A percentile compares a stretch with the other conserved stretches of the same genome.
These are phyloP conservation scores for Poeciliopsis gracilis DNA, from an alignment of 2,797 vertebrate species.

Conservation along the genomic window DNA sequence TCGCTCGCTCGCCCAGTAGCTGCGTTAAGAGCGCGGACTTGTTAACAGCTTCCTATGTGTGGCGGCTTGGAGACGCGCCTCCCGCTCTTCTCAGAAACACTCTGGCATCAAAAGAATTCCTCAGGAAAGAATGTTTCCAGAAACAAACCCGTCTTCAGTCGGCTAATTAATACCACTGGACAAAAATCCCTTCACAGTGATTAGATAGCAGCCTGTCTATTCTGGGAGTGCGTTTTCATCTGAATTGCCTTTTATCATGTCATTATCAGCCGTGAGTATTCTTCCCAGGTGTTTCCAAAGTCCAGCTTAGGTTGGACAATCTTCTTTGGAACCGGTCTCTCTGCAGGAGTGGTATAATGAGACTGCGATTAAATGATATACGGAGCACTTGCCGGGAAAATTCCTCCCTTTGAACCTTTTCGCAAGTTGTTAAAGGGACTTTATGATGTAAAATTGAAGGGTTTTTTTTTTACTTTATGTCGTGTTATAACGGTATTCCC, in stretches of 20 bases:
- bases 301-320: constrained; percentile 18
- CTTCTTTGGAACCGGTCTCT: constrained; percentile 11
- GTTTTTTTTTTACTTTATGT: too few species aligned
- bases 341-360: neutral
- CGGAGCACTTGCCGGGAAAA: neutral
- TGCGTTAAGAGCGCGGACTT: neutral
- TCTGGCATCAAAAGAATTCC: neutral
- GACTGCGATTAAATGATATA: neutral
- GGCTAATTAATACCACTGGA: neutral
- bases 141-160: neutral
- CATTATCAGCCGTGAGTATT: neutral
- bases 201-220: neutral
- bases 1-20: neutral
- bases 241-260: neutral
- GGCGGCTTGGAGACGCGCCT: neutral
- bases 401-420: neutral
- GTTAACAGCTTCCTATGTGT: neutral
- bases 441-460: too few species aligned
- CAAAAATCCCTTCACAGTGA: neutral
- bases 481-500: too few species aligned
- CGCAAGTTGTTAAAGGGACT: neutral
- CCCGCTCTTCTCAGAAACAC: neutral
- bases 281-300: constrained; percentile 20
- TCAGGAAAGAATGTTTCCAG: neutral
- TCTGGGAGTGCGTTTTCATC: neutral